Percentiles rank a stretch among this genome's conserved stretches.
Conservation (phyloP, 2,888 invertebrate species). For the Ligdia adustata region DNA sequence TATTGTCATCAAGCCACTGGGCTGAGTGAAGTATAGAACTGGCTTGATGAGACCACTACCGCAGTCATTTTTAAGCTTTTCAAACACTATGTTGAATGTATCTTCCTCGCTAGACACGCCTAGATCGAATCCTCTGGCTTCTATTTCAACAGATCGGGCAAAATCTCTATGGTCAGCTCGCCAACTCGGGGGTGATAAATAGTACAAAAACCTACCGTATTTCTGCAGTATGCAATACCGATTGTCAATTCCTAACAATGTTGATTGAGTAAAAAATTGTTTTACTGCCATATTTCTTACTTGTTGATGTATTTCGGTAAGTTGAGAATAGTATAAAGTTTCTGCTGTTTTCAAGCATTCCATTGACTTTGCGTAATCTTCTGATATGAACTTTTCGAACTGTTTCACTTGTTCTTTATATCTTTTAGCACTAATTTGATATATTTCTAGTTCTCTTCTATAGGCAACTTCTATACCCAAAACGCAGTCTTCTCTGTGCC, state of each 20-base stretch:
- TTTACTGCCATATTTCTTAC: constrained; percentile 69
- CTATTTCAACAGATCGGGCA: constrained; percentile 72
- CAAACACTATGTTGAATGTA: constrained; percentile 66
- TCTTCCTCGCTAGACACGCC: constrained; percentile 64
- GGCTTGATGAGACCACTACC: constrained; percentile 65
- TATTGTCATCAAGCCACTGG: constrained; percentile 80
- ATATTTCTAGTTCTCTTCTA: constrained; percentile 77
- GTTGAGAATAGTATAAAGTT: constrained; percentile 58
- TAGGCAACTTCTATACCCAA: constrained; percentile 82
- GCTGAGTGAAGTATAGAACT: constrained; percentile 82
- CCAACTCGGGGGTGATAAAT: constrained; percentile 86
- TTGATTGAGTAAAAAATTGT: constrained; percentile 64
- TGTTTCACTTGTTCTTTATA: constrained; percentile 79
- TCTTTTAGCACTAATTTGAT: constrained; percentile 70
- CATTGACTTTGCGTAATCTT: constrained; percentile 86
- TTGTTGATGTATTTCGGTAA: constrained; percentile 68
- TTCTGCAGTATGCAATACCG: constrained; percentile 85
- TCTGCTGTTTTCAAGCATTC: constrained; percentile 78
- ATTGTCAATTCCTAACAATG: constrained; percentile 85
- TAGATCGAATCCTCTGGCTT: constrained; percentile 71
- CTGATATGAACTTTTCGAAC: constrained; percentile 85
- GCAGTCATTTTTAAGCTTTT: constrained; percentile 77
- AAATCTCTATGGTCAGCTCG: constrained; percentile 78
- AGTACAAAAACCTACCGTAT: constrained; percentile 87
- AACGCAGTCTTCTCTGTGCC: constrained; percentile 72